Evolutionary conservation across 92 coral and sea anemone species (phyloP).

Genomic region (Zoanthus sansibaricus): DNA sequence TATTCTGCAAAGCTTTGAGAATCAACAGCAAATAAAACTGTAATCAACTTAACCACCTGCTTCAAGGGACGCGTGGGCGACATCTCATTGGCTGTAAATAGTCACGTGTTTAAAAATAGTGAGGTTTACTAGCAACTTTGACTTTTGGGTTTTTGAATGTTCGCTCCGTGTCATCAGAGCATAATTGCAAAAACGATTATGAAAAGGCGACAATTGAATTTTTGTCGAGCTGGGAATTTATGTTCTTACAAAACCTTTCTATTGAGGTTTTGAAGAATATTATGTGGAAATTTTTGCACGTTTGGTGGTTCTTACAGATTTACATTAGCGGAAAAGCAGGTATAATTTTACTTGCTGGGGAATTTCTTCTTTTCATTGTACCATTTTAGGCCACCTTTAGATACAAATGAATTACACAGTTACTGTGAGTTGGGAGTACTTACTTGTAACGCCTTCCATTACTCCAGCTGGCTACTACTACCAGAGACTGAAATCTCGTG

Average conservation of each 20-base stretch:
- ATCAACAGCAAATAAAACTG: conserved; percentile 74
- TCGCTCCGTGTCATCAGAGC: conserved; percentile 76
- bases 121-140: conserved; percentile 72
- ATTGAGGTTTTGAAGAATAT: conserved; percentile 70
- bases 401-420: background rate
- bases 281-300: conserved; percentile 87
- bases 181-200: conserved; percentile 73
- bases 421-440: background rate
- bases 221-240: conserved; percentile 57
- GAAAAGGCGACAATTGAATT: conserved; percentile 66
- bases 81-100: conserved; percentile 61
- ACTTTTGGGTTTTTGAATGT: conserved; percentile 85
- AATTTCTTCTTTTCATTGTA: conserved; percentile 68
- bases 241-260: conserved; percentile 50
- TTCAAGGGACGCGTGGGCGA: conserved; percentile 44
- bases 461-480: conserved; percentile 69
- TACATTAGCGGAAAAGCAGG: conserved; percentile 84
- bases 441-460: conserved; percentile 19
- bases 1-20: conserved; percentile 65
- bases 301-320: conserved; percentile 77
- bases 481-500: conserved; percentile 85
- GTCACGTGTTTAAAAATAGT: conserved; percentile 83
- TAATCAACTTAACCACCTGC: conserved; percentile 79
- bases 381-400: conserved; percentile 45
- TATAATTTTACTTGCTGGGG: conserved; percentile 64